A percentile compares a stretch with the other conserved stretches of the same genome.
Evolutionary conservation across 2,888 invertebrate genomes (phyloP).

Genomic region (Perizoma affinitatum): DNA sequence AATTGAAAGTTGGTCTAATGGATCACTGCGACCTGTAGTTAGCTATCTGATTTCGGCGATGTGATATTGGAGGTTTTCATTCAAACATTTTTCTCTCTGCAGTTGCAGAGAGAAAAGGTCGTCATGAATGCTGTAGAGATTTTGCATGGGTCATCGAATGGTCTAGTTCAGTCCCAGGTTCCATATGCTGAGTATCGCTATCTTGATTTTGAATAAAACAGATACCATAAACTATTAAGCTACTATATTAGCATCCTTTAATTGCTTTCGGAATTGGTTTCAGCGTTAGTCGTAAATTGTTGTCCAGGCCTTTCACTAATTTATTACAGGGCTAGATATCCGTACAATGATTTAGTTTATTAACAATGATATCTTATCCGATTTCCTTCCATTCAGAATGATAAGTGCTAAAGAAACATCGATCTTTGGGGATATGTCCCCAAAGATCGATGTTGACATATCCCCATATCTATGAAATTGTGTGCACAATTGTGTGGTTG

Average conservation of each 20-base stretch:
- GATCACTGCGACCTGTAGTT: not conserved
- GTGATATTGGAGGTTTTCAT: not conserved
- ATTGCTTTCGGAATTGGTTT: slow-evolving; percentile 27
- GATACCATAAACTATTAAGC: slow-evolving; percentile 21
- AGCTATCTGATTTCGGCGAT: not conserved
- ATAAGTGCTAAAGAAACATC: slow-evolving; percentile 14
- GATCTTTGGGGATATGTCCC: slow-evolving; percentile 1
- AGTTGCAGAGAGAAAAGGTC: too few relatives aligned
- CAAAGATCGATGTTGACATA: too few relatives aligned
- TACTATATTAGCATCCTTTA: slow-evolving; percentile 25
- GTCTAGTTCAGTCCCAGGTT: too few relatives aligned
- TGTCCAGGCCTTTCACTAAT: slow-evolving; percentile 25
- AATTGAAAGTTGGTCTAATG: slow-evolving; percentile 20
- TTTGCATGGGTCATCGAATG: too few relatives aligned
- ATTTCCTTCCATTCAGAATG: slow-evolving; percentile 24
- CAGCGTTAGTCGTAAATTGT: slow-evolving; percentile 20
- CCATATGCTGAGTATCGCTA: slow-evolving; percentile 1
- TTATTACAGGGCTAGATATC: slow-evolving; percentile 29
- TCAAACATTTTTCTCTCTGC: too few relatives aligned
- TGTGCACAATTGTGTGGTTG: not conserved
- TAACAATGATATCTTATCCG: slow-evolving; percentile 37
- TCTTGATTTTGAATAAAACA: slow-evolving; percentile 13
- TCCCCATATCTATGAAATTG: too few relatives aligned
- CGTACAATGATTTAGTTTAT: slow-evolving; percentile 33
- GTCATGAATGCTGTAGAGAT: too few relatives aligned